phyloP scores from a whole-genome alignment of 2,888 invertebrate genomes.

The Lutraria lutraria region DNA sequence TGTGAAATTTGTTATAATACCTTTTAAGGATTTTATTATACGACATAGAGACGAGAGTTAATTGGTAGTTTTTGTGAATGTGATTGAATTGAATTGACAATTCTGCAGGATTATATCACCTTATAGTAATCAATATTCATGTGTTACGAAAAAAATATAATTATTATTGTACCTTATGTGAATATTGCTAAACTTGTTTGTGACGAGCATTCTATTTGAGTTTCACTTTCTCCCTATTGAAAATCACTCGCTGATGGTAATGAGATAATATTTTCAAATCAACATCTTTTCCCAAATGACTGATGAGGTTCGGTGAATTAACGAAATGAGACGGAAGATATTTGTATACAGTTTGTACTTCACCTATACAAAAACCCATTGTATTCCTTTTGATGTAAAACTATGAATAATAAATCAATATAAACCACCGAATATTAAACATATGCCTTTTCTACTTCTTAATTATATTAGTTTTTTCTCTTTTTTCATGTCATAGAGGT shows the following conservation, averaged over 20 bases:
- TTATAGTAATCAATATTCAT: conserved; percentile 41
- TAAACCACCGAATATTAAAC: background rate
- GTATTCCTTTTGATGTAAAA: conserved; percentile 1
- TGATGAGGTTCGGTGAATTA: conserved; percentile 24
- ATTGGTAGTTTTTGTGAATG: conserved; percentile 39
- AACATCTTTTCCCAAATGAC: background rate
- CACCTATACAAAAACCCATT: conserved; percentile 38
- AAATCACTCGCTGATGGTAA: conserved; percentile 25
- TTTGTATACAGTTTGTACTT: conserved; percentile 11
- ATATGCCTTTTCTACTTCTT: background rate
- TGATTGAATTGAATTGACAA: conserved; percentile 32
- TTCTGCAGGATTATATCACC: conserved; percentile 33
- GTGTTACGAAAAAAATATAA: conserved; percentile 36
- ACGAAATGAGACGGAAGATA: background rate
- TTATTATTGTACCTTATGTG: conserved; percentile 43
- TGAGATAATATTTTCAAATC: conserved; percentile 5
- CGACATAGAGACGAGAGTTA: conserved; percentile 34
- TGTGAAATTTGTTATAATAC: conserved; percentile 56
- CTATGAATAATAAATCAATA: background rate
- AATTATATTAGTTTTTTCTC: background rate
- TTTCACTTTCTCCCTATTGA: background rate
- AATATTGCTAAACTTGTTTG: conserved; percentile 26
- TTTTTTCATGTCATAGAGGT: background rate
- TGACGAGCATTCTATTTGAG: conserved; percentile 1
- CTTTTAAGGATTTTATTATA: conserved; percentile 36